Percentiles rank a stretch among this genome's conserved stretches.
Evolutionary conservation across 2,113 vertebrate genomes (phyloP).

Genomic region (Taxidea taxus): DNA sequence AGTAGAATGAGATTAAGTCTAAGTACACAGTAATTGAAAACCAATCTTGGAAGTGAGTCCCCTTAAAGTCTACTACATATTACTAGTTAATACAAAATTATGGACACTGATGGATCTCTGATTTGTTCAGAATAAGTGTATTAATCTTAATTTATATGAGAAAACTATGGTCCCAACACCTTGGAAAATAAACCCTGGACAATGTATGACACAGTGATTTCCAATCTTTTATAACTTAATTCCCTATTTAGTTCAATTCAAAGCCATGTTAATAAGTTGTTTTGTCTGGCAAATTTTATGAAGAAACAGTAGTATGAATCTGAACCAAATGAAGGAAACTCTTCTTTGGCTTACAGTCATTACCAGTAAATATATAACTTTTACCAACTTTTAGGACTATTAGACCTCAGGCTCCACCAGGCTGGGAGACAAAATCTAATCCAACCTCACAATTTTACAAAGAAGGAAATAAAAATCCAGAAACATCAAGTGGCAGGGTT

Average conservation of each 20-base stretch:
- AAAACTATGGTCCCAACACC: neutral
- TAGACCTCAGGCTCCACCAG: neutral
- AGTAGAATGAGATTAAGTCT: neutral
- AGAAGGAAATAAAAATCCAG: neutral
- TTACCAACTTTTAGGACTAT: neutral
- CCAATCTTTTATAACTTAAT: neutral
- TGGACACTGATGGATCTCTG: neutral
- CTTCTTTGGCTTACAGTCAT: neutral
- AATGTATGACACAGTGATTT: neutral
- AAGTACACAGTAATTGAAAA: neutral
- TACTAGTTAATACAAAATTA: conserved; percentile 5
- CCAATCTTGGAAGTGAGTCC: neutral
- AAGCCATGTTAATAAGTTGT: neutral
- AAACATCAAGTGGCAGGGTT: neutral
- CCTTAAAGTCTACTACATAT: neutral
- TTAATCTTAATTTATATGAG: conserved; percentile 4
- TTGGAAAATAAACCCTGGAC: neutral
- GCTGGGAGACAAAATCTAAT: neutral
- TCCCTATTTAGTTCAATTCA: conserved; percentile 36
- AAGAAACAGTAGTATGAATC: neutral
- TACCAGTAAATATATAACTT: neutral
- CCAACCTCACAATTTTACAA: neutral
- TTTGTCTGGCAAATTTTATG: neutral
- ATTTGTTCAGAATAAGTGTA: neutral
- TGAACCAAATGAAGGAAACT: neutral